Conservation (phyloP, 2,113 vertebrate species). For the Himantopus leucocephalus region DNA sequence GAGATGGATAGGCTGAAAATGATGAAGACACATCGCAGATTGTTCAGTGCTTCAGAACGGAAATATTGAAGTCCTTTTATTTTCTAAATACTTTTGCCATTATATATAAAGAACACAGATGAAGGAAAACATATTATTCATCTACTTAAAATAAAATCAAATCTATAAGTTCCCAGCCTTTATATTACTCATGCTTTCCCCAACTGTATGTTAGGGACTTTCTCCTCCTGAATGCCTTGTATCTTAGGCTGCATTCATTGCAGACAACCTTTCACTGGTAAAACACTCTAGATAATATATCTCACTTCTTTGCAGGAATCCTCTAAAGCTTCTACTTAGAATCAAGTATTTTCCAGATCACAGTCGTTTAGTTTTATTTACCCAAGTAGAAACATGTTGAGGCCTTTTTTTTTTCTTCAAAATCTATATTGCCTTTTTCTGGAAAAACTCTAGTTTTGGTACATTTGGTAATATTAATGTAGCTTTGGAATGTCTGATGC, state of each 20-base stretch:
- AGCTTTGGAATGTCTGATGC: background rate
- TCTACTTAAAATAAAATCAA: background rate
- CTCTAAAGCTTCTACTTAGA: background rate
- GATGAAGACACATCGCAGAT: background rate
- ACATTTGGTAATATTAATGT: background rate
- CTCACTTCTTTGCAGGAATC: background rate
- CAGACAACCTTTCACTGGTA: background rate
- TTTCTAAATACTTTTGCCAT: background rate
- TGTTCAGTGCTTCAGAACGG: background rate
- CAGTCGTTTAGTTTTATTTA: background rate
- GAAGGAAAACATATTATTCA: background rate
- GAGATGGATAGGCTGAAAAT: background rate
- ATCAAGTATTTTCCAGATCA: background rate
- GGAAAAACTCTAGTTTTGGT: background rate
- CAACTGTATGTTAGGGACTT: background rate
- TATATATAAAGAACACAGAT: background rate
- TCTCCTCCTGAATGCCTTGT: background rate
- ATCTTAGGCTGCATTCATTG: background rate
- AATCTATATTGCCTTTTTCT: background rate
- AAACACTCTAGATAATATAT: background rate
- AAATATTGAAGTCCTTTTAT: background rate
- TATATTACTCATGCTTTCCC: background rate
- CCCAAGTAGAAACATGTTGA: background rate
- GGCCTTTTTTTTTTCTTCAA: background rate
- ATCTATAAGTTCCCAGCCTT: background rate